A percentile compares a stretch with the other conserved stretches of the same genome.
phyloP scores from a whole-genome alignment of 2,797 vertebrate genomes.

The Harpagifer antarcticus region DNA sequence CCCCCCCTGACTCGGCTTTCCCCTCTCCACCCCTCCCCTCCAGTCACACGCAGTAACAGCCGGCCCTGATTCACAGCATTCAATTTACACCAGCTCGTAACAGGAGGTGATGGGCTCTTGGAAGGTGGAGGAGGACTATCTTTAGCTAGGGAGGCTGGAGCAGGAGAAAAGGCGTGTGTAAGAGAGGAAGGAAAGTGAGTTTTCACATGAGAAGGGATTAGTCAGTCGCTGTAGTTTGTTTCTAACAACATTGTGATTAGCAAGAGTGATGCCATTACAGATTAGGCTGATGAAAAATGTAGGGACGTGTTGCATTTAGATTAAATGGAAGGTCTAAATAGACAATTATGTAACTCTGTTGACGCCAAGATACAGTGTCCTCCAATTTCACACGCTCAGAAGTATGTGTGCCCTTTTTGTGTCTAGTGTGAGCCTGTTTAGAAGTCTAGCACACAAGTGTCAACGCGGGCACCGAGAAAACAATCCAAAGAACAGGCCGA shows the following conservation, averaged over 20 bases:
- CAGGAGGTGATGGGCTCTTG: conserved; percentile 74
- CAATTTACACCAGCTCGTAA: conserved; percentile 81
- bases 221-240: conserved; percentile 29
- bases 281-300: conserved; percentile 63
- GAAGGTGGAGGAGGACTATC: conserved; percentile 56
- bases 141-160: conserved; percentile 1
- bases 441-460: conserved; percentile 52
- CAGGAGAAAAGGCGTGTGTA: not conserved
- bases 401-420: conserved; percentile 19
- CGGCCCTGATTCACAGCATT: conserved; percentile 81
- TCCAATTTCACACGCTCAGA: conserved; percentile 8
- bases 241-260: conserved; percentile 48
- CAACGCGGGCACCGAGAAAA: conserved; percentile 52
- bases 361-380: conserved; percentile 42
- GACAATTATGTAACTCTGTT: conserved; percentile 65
- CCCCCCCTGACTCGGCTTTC: conserved; percentile 59
- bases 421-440: conserved; percentile 31
- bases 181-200: conserved; percentile 18
- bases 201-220: conserved; percentile 59
- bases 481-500: conserved; percentile 76
- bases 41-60: conserved; percentile 75
- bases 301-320: conserved; percentile 40
- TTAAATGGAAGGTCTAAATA: conserved; percentile 53
- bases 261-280: conserved; percentile 59
- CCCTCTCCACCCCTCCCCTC: conserved; percentile 53